phyloP scores from a whole-genome alignment of 2,797 vertebrate genomes.

The Periparus ater region DNA sequence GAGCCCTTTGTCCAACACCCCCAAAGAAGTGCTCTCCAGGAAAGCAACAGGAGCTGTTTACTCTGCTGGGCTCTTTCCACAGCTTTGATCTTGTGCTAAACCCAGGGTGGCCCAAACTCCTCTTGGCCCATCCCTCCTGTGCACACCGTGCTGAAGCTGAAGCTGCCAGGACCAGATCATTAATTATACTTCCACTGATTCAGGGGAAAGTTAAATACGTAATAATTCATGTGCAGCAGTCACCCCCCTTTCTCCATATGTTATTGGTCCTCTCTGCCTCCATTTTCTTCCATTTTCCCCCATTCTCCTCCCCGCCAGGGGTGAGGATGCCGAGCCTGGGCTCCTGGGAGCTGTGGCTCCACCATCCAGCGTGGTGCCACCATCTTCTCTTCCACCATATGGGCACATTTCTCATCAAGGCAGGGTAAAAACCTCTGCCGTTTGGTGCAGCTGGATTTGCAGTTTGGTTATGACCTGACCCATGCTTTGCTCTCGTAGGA shows the following conservation, averaged over 20 bases:
- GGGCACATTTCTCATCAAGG: not conserved
- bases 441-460: not conserved
- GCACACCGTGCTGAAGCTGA: not conserved
- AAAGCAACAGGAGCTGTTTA: not conserved
- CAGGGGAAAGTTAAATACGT: not conserved
- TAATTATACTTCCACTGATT: not conserved
- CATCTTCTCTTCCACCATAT: not conserved
- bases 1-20: not conserved
- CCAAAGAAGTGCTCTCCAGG: not conserved
- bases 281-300: not conserved
- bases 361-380: not conserved
- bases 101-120: not conserved
- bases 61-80: not conserved
- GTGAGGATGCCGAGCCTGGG: rapidly evolving
- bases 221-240: not conserved
- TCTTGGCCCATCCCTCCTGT: not conserved
- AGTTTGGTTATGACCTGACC: not conserved
- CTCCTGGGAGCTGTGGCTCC: not conserved
- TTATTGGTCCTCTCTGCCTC: not conserved
- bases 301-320: no score
- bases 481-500: rapidly evolving
- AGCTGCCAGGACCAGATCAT: not conserved
- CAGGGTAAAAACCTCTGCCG: rapidly evolving
- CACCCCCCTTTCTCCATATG: not conserved
- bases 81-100: not conserved